Base-by-base conservation (phyloP, 2,888 invertebrate genomes). In the Pyrrhosoma nymphula region DNA sequence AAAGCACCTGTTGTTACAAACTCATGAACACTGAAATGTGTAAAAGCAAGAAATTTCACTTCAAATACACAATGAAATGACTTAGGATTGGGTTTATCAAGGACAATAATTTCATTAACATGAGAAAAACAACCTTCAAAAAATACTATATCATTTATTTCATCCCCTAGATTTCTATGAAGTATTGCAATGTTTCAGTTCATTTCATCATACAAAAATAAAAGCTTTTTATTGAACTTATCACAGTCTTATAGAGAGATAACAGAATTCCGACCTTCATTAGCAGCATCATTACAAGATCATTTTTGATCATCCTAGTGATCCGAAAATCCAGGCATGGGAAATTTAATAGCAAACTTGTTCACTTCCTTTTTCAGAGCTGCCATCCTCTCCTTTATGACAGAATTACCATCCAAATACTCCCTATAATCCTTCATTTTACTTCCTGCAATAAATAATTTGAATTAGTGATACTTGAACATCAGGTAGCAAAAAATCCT, bases 271-370 rank as follows among this genome's bases (percentile, higher is more conserved):
- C 3, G 30, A 60, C 23, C 8, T 18, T 30, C 6, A 60, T 8
- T 0, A 56, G 20, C 12, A 93, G 8, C 91, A 60, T 26, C 60
- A 30, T 6, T 69, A 14, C 3, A 16, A 35, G 56, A 30, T 95
- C 23, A 14, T n/a, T 56, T 14, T 3, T n/a, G 10, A 35, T 26
- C 26, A 35, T 20, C 12, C 96, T 96, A 97, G 96, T 97, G 97
- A 82, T 97, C 97, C 69, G 97, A 97, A 96, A 97, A 97, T 12
- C 97, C 97, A 35, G 97, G 97, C 97, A 97, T 97, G 12, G 97
- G 97, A 96, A 97, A 97, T 93, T 96, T 96, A 0, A 96, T 89
- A 26, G 97, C 97, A 96, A 97, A 97, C 0, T 96, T 96, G 96
- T 97, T 97, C 0, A 97, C 97, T 95, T 97, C 96, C 18, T 96